These are phyloP conservation scores for Channa striata DNA, from an alignment of 2,797 vertebrate species.

Conservation along the genomic window DNA sequence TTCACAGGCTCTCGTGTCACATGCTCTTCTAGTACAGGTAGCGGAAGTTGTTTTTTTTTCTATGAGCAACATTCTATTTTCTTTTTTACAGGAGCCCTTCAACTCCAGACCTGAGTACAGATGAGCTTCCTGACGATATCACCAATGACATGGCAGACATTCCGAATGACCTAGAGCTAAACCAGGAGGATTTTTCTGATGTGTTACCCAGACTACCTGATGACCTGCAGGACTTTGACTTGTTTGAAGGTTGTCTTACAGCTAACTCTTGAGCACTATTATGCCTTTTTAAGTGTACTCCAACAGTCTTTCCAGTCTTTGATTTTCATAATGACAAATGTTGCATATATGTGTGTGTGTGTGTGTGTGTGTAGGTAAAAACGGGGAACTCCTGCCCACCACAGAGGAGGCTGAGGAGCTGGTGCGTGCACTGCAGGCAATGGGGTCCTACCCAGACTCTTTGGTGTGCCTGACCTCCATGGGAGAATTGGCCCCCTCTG, in stretches of 20 bases:
- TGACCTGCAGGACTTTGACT: slow-evolving; percentile 98
- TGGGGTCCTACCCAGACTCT: slow-evolving; percentile 91
- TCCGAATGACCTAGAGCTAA: slow-evolving; percentile 98
- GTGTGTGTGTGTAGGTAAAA: slow-evolving; percentile 93
- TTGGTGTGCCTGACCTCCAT: slow-evolving; percentile 98
- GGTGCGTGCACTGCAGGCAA: slow-evolving; percentile 96
- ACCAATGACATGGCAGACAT: slow-evolving; percentile 99
- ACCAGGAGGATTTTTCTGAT: slow-evolving; percentile 99
- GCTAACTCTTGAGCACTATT: neutral
- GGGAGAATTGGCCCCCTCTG: slow-evolving; percentile 91
- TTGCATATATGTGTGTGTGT: slow-evolving; percentile 52
- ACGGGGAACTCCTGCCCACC: slow-evolving; percentile 96
- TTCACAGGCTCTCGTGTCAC: neutral
- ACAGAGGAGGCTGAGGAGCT: slow-evolving; percentile 99
- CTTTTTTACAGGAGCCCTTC: slow-evolving; percentile 89
- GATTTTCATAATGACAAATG: neutral
- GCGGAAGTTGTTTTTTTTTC: neutral
- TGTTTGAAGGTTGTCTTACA: slow-evolving; percentile 93
- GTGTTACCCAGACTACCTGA: slow-evolving; percentile 96
- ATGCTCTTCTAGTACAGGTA: too few relatives aligned
- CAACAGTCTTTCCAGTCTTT: neutral
- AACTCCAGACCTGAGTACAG: slow-evolving; percentile 96
- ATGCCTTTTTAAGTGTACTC: neutral
- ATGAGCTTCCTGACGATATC: slow-evolving; percentile 98
- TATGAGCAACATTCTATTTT: slow-evolving; percentile 22